These are phyloP conservation scores for Crossocerus cetratus DNA, from an alignment of 2,888 invertebrate species.

Conservation along the genomic window DNA sequence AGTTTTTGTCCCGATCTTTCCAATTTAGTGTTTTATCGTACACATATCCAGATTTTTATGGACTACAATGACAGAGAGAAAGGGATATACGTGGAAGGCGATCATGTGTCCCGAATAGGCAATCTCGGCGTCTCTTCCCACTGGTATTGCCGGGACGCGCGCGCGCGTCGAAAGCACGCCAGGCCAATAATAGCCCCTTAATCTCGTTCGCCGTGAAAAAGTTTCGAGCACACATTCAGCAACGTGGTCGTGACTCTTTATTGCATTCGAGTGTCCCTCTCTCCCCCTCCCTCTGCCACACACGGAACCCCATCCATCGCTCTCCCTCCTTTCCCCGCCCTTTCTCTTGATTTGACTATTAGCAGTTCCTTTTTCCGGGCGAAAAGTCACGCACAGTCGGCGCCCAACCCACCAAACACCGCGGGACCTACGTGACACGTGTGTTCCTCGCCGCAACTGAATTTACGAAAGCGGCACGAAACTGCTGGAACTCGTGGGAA, in stretches of 20 bases:
- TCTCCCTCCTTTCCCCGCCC: background rate
- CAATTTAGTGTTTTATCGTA: no score
- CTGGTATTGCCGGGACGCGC: background rate
- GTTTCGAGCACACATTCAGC: constrained; percentile 15
- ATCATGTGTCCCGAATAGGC: background rate
- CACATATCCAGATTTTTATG: no score
- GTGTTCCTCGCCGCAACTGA: no score
- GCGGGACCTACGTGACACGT: no score
- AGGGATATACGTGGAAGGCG: background rate
- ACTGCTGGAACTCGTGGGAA: no score
- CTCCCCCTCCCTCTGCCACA: constrained; percentile 1
- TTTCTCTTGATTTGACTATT: no score
- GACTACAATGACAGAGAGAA: no score
- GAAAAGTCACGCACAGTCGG: background rate
- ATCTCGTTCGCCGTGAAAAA: constrained; percentile 24
- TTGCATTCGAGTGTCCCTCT: constrained; percentile 19
- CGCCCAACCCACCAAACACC: no score
- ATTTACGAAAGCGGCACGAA: no score
- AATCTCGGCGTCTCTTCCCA: background rate
- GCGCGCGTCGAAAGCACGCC: background rate
- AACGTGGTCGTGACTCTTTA: constrained; percentile 23
- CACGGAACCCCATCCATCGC: background rate
- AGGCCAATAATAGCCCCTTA: constrained; percentile 47
- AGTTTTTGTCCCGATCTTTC: no score
- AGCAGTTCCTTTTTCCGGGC: no score